phyloP scores from a whole-genome alignment of 2,113 vertebrate species.

The Bubo blakistoni region DNA sequence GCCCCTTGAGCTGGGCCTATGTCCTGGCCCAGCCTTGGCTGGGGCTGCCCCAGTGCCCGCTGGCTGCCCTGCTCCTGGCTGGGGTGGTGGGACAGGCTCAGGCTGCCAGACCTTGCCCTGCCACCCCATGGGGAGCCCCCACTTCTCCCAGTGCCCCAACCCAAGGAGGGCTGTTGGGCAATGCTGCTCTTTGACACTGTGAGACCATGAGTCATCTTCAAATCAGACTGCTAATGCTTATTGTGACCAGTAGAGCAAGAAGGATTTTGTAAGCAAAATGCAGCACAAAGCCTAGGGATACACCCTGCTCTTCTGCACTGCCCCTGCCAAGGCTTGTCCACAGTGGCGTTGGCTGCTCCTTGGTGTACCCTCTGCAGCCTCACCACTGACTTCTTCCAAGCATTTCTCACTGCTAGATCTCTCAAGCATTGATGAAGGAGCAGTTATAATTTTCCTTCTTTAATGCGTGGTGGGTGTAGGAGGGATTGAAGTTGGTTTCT shows the following conservation, averaged over 20 bases:
- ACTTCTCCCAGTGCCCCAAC: fast-evolving
- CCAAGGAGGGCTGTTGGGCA: fast-evolving
- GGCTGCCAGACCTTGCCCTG: background rate
- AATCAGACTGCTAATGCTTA: background rate
- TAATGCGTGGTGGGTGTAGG: background rate
- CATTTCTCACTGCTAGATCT: background rate
- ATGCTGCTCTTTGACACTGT: background rate
- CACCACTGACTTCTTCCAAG: background rate
- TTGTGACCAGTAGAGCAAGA: background rate
- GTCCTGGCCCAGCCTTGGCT: background rate
- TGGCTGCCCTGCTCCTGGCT: background rate
- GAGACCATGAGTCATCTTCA: background rate
- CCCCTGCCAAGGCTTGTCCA: too few relatives aligned
- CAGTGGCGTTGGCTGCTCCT: background rate
- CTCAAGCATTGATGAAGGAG: background rate
- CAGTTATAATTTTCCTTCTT: background rate
- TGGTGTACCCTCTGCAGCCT: background rate
- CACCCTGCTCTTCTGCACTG: background rate
- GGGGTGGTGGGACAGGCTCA: background rate
- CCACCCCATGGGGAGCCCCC: fast-evolving
- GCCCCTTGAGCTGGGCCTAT: too few relatives aligned
- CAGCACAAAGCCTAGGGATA: background rate
- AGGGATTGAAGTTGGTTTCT: background rate
- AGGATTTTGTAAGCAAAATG: fast-evolving
- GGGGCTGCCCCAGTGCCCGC: background rate